Base-by-base conservation (phyloP, 2,113 vertebrate genomes). In the Forbesichthys agassizii region DNA sequence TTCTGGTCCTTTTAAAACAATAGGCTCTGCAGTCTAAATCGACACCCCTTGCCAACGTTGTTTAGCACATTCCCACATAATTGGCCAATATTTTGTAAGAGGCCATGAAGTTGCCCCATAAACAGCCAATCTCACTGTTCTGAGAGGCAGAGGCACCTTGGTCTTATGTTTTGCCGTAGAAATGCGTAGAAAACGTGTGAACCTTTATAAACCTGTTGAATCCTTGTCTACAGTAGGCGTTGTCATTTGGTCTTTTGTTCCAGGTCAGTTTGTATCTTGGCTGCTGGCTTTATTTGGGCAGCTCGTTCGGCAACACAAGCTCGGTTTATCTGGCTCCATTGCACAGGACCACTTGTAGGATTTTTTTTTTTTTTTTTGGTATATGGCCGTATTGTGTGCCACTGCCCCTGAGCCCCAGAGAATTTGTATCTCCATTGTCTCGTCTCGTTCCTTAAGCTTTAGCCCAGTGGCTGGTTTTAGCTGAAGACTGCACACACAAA, bases 381-480 rank as follows among this genome's bases (percentile, higher is more conserved):
- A 0, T 61, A 0, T 61, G 48, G 60, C 59, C 16, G 72, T 61
- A 74, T 84, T 70, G 80, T 80, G 68, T 82, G 83, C 77, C n/a
- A 12, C 64, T 5, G 1, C 65, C 47, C 65, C 64, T 84, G 84
- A 87, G 78, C 85, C 67, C 80, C 70, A 78, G 54, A 9, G 66
- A 75, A 79, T 74, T 69, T 68, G 58, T 83, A 48, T 72, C 68
- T 80, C 54, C 47, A 9, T 64, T 61, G 16, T 69, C 58, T 68
- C 66, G 67, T 69, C 42, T 69, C 62, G 76, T 63, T 75, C 79
- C 62, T 54, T 83, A 85, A 84, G 76, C 81, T 82, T 90, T 76
- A 88, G 86, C 78, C 77, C 36, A 12, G 54, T 70, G 64, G 79
- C 84, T 87, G 85, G 67, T 82, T 84, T 81, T 84, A 80, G 70